Evolutionary conservation across 2,113 vertebrate species (phyloP).

Genomic region (Lepidothrix coronata): DNA sequence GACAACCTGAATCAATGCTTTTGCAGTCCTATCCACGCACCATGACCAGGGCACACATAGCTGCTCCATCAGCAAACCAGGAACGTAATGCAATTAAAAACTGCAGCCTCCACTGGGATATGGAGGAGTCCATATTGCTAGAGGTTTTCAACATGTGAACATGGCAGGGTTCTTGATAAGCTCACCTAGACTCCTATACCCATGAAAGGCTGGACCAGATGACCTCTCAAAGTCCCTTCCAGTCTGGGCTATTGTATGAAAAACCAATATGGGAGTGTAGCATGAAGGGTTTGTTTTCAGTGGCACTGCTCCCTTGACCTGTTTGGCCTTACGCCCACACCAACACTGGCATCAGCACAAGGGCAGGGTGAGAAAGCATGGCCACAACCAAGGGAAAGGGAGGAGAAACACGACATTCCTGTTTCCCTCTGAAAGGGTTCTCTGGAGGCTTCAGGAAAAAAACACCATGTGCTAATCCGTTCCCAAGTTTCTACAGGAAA

Average conservation of each 20-base stretch:
- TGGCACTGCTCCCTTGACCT: not conserved
- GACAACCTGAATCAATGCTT: not conserved
- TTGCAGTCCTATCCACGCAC: not conserved
- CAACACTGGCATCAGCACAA: not conserved
- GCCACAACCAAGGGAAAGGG: not conserved
- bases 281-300: not conserved
- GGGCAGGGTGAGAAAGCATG: not conserved
- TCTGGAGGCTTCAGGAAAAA: not conserved
- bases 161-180: not conserved
- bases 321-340: not conserved
- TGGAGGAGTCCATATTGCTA: not conserved
- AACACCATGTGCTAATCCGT: not conserved
- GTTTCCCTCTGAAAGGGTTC: not conserved
- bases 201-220: rapidly evolving
- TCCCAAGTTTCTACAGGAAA: not conserved
- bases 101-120: not conserved
- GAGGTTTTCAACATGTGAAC: not conserved
- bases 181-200: not conserved
- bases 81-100: not conserved
- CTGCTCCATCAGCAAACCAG: not conserved
- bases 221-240: not conserved
- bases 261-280: not conserved
- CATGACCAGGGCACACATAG: rapidly evolving
- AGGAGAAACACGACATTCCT: not conserved
- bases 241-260: not conserved